Evolutionary conservation across 2,797 vertebrate genomes (phyloP).

Genomic region (Perodicticus potto): DNA sequence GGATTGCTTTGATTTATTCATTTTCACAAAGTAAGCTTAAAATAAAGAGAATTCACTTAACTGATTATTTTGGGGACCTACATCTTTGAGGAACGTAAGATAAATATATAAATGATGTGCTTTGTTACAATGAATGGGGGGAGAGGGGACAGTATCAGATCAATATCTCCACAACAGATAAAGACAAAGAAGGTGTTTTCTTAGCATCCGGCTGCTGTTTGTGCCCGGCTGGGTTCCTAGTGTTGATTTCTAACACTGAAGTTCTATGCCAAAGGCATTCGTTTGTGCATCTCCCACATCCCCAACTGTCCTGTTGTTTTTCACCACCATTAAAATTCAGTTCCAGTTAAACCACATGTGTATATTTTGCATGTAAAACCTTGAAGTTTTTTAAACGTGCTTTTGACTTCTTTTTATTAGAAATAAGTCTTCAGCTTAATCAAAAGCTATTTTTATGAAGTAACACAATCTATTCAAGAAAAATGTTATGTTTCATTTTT

Average conservation of each 20-base stretch:
- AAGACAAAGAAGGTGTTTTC: not conserved
- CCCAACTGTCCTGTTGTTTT: not conserved
- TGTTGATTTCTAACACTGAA: not conserved
- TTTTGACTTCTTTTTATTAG: conserved; percentile 34
- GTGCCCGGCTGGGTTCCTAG: not conserved
- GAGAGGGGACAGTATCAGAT: not conserved
- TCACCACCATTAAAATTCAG: not conserved
- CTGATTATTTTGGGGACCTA: not conserved
- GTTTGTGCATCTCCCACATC: not conserved
- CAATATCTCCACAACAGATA: not conserved
- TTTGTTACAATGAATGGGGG: not conserved
- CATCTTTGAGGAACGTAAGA: not conserved
- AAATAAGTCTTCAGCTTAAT: conserved; percentile 34
- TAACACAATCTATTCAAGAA: conserved; percentile 9
- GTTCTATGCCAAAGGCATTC: not conserved
- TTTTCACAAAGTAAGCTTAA: conserved; percentile 36
- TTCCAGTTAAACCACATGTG: not conserved
- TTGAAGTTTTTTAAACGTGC: conserved; percentile 23
- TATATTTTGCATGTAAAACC: not conserved
- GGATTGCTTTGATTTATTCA: conserved; percentile 13
- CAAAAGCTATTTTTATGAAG: not conserved
- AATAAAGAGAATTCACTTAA: conserved; percentile 38
- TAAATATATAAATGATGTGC: not conserved
- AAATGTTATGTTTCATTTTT: not conserved
- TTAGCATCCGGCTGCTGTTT: not conserved